Evolutionary conservation across 2,888 invertebrate species (phyloP), one percentile per base, ranked within the genome.

Genomic region (Drosophila prostipennis): DNA sequence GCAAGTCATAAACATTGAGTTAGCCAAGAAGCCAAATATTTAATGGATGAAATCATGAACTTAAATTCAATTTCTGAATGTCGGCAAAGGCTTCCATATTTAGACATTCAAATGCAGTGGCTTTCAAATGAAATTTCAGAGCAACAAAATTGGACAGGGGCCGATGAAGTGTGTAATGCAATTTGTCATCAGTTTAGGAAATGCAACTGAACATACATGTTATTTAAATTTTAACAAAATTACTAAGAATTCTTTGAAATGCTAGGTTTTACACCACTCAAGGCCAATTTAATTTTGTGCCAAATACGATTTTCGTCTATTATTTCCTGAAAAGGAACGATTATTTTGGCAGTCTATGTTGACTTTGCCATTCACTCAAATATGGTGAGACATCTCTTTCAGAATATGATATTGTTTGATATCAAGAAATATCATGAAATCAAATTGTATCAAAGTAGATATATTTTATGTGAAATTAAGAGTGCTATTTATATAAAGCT

Each of bases 61-160:
- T 34, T 60, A 80, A 82, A 85, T 78, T 77, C 16, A 74, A 70
- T 85, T 78, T 68, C 51, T 32, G 53, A 59, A 63, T 60, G 61
- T 26, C 48, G 36, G 16, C 46, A 34, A 48, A 40, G 43, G 55
- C 26, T 36, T 34, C 8, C 14, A 14, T 29, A 52, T 43, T 54
- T 49, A 53, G 7, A 19, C 34, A 19, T 26, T 13, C 32, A 51
- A 45, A 46, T 37, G 14, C 45, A 42, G 48, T 26, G 13, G 11
- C 36, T 49, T 55, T 19, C 37, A 63, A 72, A 71, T 63, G 14
- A 23, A 39, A 72, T 60, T 72, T 42, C 32, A 14, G 19, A 32
- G 32, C 23, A 26, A 19, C 34, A 36, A 57, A 54, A 53, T 49
- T 63, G 65, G 57, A 53, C 56, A 71, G 64, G 23, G 32, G 34